Conservation (phyloP, 2,888 invertebrate genomes). For the Nipponacmea schrenckii region DNA sequence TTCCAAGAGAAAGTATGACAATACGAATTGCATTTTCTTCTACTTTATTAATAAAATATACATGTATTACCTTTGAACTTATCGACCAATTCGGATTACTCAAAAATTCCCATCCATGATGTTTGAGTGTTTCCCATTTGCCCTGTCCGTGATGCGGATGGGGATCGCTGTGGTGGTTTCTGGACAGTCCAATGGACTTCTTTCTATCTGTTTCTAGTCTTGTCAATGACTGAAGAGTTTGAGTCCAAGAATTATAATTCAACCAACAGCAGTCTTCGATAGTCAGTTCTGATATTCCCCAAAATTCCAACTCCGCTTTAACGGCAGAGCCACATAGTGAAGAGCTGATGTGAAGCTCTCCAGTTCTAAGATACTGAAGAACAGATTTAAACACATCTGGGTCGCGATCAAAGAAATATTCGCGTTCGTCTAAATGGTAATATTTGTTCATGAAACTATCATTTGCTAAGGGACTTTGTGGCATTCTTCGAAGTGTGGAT, state of each 20-base stretch:
- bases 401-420: slow-evolving; percentile 43
- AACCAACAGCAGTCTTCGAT: slow-evolving; percentile 49
- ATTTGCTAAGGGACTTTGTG: slow-evolving; percentile 31
- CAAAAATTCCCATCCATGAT: slow-evolving; percentile 28
- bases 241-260: slow-evolving; percentile 49
- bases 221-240: slow-evolving; percentile 45
- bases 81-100: slow-evolving; percentile 28
- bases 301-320: slow-evolving; percentile 42
- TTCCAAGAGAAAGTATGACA: no score
- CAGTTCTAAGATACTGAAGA: slow-evolving; percentile 39
- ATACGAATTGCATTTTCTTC: background rate
- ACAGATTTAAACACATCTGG: slow-evolving; percentile 39
- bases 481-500: slow-evolving; percentile 37
- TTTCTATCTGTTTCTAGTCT: slow-evolving; percentile 28
- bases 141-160: background rate
- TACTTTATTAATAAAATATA: background rate
- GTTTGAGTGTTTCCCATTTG: no score
- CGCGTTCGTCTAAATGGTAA: slow-evolving; percentile 25
- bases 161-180: background rate
- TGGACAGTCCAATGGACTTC: slow-evolving; percentile 7
- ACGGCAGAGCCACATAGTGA: slow-evolving; percentile 38
- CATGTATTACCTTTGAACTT: slow-evolving; percentile 26
- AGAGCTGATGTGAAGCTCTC: slow-evolving; percentile 38
- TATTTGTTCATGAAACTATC: slow-evolving; percentile 30
- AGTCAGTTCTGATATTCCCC: slow-evolving; percentile 41